These are phyloP conservation scores for Megatriorchis doriae DNA, from an alignment of 2,113 vertebrate genomes.

Conservation along the genomic window DNA sequence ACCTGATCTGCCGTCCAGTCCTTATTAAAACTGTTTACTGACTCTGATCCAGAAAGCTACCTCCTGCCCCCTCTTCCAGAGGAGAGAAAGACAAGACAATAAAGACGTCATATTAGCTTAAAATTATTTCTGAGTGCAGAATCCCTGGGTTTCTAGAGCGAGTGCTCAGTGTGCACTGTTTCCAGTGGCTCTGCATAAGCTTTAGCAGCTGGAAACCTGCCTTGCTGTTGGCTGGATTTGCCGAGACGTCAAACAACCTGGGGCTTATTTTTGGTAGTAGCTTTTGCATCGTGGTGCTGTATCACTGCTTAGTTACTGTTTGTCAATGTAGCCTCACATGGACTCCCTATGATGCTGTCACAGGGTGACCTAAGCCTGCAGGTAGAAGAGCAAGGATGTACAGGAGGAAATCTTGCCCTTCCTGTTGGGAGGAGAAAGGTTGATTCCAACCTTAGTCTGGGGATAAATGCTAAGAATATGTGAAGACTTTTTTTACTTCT, in stretches of 20 bases:
- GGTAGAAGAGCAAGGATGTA: neutral
- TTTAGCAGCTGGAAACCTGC: neutral
- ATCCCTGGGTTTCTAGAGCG: neutral
- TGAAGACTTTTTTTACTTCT: neutral
- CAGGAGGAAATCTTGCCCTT: neutral
- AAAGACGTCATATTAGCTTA: neutral
- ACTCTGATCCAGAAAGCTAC: neutral
- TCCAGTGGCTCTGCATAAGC: neutral
- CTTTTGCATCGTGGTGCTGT: neutral
- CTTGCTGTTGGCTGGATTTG: neutral
- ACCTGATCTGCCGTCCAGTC: neutral
- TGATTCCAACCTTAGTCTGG: neutral
- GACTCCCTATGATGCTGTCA: neutral
- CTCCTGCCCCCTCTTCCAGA: neutral
- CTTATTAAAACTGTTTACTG: neutral
- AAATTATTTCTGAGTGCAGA: neutral
- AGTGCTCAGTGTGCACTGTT: rapidly evolving
- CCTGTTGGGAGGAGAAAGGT: neutral
- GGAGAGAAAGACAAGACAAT: neutral
- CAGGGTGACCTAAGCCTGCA: neutral
- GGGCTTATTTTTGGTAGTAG: neutral
- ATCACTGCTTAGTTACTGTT: neutral
- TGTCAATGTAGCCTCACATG: neutral
- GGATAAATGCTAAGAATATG: neutral
- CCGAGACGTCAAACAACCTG: neutral